Conservation (phyloP, 1,140 invertebrate genomes). For the Plodia interpunctella region DNA sequence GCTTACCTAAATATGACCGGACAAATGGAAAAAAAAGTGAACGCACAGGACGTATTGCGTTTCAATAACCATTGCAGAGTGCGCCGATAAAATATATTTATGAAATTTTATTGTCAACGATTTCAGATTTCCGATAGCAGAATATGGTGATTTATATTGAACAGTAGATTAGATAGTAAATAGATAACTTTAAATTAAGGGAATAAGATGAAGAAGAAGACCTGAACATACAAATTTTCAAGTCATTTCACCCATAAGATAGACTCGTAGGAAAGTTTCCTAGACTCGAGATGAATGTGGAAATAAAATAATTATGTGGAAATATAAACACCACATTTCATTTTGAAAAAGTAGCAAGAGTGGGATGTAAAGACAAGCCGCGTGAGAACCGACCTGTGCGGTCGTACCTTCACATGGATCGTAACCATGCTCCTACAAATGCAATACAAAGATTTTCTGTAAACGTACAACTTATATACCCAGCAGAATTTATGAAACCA, state of each 20-base stretch:
- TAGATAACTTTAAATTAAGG: too few species aligned
- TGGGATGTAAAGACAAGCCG: conserved; percentile 43
- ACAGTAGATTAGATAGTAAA: too few species aligned
- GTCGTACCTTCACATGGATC: conserved; percentile 31
- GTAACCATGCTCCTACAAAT: conserved; percentile 34
- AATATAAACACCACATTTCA: too few species aligned
- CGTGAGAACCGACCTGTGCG: conserved; percentile 58
- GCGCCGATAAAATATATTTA: conserved; percentile 10
- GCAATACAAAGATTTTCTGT: conserved; percentile 7
- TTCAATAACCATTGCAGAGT: conserved; percentile 29
- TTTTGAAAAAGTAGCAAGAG: conserved; percentile 19
- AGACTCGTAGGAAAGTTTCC: too few species aligned
- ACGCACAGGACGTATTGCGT: conserved; percentile 36
- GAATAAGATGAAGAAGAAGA: too few species aligned
- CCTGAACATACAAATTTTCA: too few species aligned
- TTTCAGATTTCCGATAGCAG: too few species aligned
- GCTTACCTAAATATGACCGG: conserved; percentile 43
- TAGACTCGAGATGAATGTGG: too few species aligned
- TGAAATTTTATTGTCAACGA: too few species aligned
- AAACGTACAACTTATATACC: not conserved
- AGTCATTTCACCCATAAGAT: too few species aligned
- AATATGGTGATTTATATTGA: too few species aligned
- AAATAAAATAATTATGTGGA: too few species aligned
- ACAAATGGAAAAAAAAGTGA: conserved; percentile 44
- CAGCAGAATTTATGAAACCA: not conserved